phyloP scores from a whole-genome alignment of 2,888 invertebrate genomes.

The Chironomus riparius region DNA sequence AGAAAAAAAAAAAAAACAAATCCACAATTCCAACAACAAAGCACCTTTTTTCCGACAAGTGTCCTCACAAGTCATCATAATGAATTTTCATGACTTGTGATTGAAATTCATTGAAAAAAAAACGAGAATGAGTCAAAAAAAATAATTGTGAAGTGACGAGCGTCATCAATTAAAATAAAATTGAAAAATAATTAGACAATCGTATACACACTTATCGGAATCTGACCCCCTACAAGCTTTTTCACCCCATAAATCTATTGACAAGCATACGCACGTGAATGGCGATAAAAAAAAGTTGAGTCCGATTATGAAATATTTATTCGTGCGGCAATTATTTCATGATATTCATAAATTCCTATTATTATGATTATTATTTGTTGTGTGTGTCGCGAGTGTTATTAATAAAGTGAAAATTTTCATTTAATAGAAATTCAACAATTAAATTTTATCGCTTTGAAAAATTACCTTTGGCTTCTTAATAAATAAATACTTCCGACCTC shows the following conservation, averaged over 20 bases:
- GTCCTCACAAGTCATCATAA: not conserved
- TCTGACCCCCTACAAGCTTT: not conserved
- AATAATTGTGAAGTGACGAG: not conserved
- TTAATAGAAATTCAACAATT: not conserved
- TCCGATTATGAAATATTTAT: conserved; percentile 16
- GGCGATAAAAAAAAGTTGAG: not conserved
- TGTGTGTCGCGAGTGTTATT: not conserved
- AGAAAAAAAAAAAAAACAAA: too few relatives aligned
- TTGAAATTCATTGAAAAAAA: not conserved
- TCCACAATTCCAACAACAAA: too few relatives aligned
- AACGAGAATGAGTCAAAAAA: not conserved
- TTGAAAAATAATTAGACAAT: conserved; percentile 18
- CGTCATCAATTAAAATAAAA: conserved; percentile 24
- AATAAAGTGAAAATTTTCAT: not conserved
- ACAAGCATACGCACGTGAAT: not conserved
- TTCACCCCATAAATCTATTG: not conserved
- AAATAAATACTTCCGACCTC: too few relatives aligned
- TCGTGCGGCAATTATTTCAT: conserved; percentile 1
- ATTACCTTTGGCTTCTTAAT: too few relatives aligned
- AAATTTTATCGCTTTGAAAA: too few relatives aligned
- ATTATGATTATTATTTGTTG: not conserved
- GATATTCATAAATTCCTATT: not conserved
- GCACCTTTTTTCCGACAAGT: not conserved
- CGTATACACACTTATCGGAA: not conserved
- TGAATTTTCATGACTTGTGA: not conserved